Base-by-base conservation (phyloP, 2,113 vertebrate species). In the Marcusenius ussheri region DNA sequence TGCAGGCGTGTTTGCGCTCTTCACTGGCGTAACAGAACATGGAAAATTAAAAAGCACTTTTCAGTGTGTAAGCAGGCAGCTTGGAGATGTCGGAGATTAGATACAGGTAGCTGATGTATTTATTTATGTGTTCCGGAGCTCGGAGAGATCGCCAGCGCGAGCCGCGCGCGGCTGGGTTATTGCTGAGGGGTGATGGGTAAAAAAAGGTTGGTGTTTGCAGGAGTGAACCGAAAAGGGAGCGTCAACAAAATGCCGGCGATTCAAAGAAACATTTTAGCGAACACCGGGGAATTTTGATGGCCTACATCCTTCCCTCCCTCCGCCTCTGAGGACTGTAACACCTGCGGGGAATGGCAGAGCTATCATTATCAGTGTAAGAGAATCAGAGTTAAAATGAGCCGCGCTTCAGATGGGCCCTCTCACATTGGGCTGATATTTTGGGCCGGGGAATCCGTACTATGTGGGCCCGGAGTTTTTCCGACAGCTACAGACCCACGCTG, bases 11-110 rank as follows among this genome's bases (percentile, higher is more conserved):
- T 51, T 49, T 74, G 66, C 9, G 27, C 42, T 83, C 77, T 74
- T 31, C 51, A 83, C 42, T 35, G 2, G 39, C 21, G 9, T 47
- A 15, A 19, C 42, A 47, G 62, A 74, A 88, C 88, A 88, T 42
- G 31, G 88, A 50, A 85, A 89, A 89, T 58, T 51, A 85, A 50
- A 46, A 58, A 62, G 89, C 45, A 45, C 47, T 49, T 45, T 77
- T 51, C 50, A 62, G 3, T 46, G 70, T 27, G 49, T 83, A 53
- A 83, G 39, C 47, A 46, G 51, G 15, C 42, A 85, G 47, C 50
- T 27, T n/a, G 77, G 47, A 42, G 89, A 83, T 85, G 53, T 50
- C 50, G 46, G 89, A 84, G 50, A 88, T 62, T 53, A 62, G 50
- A 42, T 27, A 10, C 24, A 47, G 10, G 51, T 24, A 31, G 85